Evolutionary conservation across 2,797 vertebrate species (phyloP).

Genomic region (Xerus rutilus): DNA sequence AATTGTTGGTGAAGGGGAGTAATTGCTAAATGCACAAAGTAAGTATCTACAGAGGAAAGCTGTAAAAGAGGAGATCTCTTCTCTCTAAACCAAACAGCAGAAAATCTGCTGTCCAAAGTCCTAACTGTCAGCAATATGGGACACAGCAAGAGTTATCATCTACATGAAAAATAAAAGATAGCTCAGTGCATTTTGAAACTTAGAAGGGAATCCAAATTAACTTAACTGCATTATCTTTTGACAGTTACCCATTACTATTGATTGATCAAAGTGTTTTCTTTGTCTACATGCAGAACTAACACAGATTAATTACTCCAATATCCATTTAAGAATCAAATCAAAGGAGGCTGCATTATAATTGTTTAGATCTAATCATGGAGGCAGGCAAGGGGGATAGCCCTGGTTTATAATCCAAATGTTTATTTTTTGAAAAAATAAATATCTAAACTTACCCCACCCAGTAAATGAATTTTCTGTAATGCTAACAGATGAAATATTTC

Average conservation of each 20-base stretch:
- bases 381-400: not conserved
- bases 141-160: not conserved
- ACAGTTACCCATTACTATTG: slow-evolving; percentile 42
- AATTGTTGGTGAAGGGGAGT: not conserved
- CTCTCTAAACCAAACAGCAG: not conserved
- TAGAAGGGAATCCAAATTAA: slow-evolving; percentile 13
- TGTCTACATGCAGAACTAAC: slow-evolving; percentile 50
- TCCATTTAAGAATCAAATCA: slow-evolving; percentile 63
- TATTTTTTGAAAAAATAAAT: slow-evolving; percentile 23
- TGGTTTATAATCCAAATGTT: not conserved
- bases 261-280: slow-evolving; percentile 70
- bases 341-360: slow-evolving; percentile 38
- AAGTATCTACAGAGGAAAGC: not conserved
- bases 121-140: not conserved
- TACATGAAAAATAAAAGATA: not conserved
- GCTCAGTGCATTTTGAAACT: slow-evolving; percentile 32
- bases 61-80: not conserved
- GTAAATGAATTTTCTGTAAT: slow-evolving; percentile 59
- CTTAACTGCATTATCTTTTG: slow-evolving; percentile 57
- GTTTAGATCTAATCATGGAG: slow-evolving; percentile 38
- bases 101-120: not conserved
- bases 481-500: slow-evolving; percentile 63
- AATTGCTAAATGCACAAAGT: not conserved
- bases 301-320: slow-evolving; percentile 74
- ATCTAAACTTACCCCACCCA: not conserved